Evolutionary conservation across 2,113 vertebrate species (phyloP).

Genomic region (Sphyrna mokarran): DNA sequence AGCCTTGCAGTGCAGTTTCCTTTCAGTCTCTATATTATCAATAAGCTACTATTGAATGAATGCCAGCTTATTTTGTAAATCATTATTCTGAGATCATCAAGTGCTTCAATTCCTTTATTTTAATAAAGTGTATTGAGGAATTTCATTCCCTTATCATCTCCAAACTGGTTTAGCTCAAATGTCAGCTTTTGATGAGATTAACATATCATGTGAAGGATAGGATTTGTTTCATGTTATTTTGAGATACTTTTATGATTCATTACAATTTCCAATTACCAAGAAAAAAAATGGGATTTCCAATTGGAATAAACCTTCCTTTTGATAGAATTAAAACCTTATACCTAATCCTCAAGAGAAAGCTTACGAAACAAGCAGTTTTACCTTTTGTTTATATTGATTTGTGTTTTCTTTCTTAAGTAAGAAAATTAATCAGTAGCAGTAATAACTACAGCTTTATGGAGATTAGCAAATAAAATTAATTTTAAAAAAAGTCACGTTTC

Average conservation of each 20-base stretch:
- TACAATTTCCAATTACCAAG: conserved; percentile 24
- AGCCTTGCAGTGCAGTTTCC: background rate
- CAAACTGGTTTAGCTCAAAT: background rate
- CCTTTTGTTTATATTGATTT: conserved; percentile 15
- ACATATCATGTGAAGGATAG: conserved; percentile 25
- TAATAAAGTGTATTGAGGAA: background rate
- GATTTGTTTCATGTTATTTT: conserved; percentile 26
- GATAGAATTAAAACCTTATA: background rate
- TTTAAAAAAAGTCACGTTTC: background rate
- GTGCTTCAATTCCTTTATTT: conserved; percentile 8
- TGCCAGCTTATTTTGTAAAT: background rate
- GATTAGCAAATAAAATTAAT: conserved; percentile 17
- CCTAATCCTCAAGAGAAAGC: conserved; percentile 13
- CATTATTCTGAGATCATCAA: background rate
- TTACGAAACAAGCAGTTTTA: conserved; percentile 21
- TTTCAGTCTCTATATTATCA: background rate
- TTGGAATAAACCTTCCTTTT: conserved; percentile 3
- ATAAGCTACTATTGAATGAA: background rate
- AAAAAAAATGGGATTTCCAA: conserved; percentile 27
- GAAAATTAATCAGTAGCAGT: conserved; percentile 10
- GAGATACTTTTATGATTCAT: conserved; percentile 18
- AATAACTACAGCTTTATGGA: background rate
- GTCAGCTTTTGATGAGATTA: conserved; percentile 32
- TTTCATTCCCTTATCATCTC: conserved; percentile 32
- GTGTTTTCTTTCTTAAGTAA: background rate